Evolutionary conservation across 2,797 vertebrate genomes (phyloP), one percentile per base, ranked within the genome.

Genomic region (Gambusia yucatana): DNA sequence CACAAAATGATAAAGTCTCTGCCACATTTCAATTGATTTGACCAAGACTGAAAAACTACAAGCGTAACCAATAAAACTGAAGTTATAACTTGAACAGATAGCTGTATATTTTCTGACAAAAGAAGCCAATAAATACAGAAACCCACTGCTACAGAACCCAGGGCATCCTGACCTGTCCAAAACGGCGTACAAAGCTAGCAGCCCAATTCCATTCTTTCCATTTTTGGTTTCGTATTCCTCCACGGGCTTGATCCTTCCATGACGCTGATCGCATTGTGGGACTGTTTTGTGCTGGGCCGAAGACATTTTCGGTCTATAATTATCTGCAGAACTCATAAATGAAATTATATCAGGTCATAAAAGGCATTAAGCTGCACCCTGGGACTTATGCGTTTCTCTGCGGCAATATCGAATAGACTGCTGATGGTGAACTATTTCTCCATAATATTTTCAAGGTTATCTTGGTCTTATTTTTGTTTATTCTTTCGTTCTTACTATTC

Each of bases 311-410:
- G 14, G 65, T 69, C 10, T 16, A 25, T n/a, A 70, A 70, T 70
- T 70, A 44, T 70, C 67, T 70, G 25, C 6, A 28, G 25, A 44
- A 70, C 67, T 44, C 41, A 70, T 70, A 70, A 70, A 70, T 44
- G 41, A 70, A 70, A 70, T 70, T 70, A 44, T 16, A 44, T 16
- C 22, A 28, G 25, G 67, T 70, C 67, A 70, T 70, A 44, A 70
- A 70, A 70, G 67, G 22, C 41, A 70, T n/a, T 0, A 6, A 70
- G 22, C 13, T 43, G 13, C 41, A 44, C 22, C 44, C 10, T 2
- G 25, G 67, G 67, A 44, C 41, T 25, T 22, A 65, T 6, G 17
- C 4, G 9, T 70, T 70, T 44, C 41, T 44, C 41, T 70, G 25
- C 41, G 0, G 41, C 67, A 70, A 70, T 70, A 70, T 28, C 39